A percentile compares a stretch with the other conserved stretches of the same genome.
Evolutionary conservation across 2,888 invertebrate species (phyloP).

Genomic region (Drosophila nr. medialis): DNA sequence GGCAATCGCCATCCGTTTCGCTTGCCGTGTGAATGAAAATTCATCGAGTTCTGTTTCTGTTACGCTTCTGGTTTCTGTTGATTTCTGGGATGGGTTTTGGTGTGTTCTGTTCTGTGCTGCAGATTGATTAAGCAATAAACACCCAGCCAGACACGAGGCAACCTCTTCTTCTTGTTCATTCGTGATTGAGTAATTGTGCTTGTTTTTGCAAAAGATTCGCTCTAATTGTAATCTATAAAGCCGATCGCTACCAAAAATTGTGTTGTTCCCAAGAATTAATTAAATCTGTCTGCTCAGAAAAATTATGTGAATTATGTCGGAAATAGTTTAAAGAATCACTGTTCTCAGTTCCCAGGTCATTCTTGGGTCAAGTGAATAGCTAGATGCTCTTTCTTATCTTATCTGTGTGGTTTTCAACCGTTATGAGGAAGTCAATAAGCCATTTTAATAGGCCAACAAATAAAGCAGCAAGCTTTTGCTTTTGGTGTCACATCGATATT

Average conservation of each 20-base stretch:
- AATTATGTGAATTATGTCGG: constrained; percentile 33
- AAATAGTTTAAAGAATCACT: constrained; percentile 20
- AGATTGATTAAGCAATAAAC: constrained; percentile 57
- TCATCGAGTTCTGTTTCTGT: constrained; percentile 26
- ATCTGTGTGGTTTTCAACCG: constrained; percentile 29
- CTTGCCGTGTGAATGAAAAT: constrained; percentile 64
- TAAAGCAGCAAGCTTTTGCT: background rate
- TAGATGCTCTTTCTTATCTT: constrained; percentile 65
- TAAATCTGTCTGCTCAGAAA: constrained; percentile 23
- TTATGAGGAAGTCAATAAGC: constrained; percentile 60
- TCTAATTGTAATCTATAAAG: constrained; percentile 68
- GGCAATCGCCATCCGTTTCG: constrained; percentile 64
- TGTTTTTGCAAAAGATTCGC: constrained; percentile 43
- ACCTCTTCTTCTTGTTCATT: constrained; percentile 6
- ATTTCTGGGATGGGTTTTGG: constrained; percentile 16
- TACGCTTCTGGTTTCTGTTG: constrained; percentile 33
- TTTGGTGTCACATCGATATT: constrained; percentile 66
- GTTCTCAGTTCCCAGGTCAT: constrained; percentile 30
- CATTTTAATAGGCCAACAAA: constrained; percentile 39
- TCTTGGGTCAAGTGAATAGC: constrained; percentile 37
- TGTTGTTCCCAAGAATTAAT: constrained; percentile 53
- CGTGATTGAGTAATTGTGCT: constrained; percentile 62
- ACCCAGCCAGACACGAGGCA: constrained; percentile 33
- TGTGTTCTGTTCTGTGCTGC: constrained; percentile 18
- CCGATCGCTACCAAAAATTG: constrained; percentile 65